Base-by-base conservation (phyloP, 2,888 invertebrate genomes). In the Polyploca ridens region DNA sequence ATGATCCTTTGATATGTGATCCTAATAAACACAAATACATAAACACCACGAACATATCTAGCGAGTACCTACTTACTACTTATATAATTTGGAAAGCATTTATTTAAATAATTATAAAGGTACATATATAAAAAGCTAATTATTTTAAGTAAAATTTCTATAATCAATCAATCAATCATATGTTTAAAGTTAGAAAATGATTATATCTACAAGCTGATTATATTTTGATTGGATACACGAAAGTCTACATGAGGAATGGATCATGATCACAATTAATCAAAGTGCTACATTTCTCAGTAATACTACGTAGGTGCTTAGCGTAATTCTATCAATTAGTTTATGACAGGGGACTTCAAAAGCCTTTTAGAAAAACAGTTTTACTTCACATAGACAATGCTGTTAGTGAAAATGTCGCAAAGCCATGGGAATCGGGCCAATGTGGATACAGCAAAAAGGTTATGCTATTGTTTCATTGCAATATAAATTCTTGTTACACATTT, bases 351-450 rank as follows among this genome's bases (percentile, higher is more conserved):
- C 46, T 62, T 19, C 19, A 38, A 58, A 58, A 58, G 63, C 16
- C 16, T 16, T 62, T 14, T 7, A 33, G 2, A 19, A 16, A 35
- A 33, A 33, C 63, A 64, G 58, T 61, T 5, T 69, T 61, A 67
- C 58, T 67, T 72, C 64, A 72, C 70, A 69, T 66, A 74, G 72
- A 70, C 69, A 77, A 69, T 80, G 79, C 77, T 76, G 82, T 82
- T 78, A 76, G 83, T 74, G 81, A 83, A 84, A 87, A 82, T 85
- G 81, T 84, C 76, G 81, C 84, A 83, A 84, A 78, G 69, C 65
- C 76, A 75, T 88, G 89, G 62, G 87, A 89, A 87, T 75, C 71
- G 66, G 83, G 84, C 72, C 85, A 84, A 72, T 69, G 77, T 68
- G 68, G 63, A 68, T 66, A 64, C 62, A 59, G 69, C 65, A 85